Percentiles rank a stretch among this genome's conserved stretches.
Evolutionary conservation across 2,888 invertebrate species (phyloP).

Genomic region (Leptothorax acervorum): DNA sequence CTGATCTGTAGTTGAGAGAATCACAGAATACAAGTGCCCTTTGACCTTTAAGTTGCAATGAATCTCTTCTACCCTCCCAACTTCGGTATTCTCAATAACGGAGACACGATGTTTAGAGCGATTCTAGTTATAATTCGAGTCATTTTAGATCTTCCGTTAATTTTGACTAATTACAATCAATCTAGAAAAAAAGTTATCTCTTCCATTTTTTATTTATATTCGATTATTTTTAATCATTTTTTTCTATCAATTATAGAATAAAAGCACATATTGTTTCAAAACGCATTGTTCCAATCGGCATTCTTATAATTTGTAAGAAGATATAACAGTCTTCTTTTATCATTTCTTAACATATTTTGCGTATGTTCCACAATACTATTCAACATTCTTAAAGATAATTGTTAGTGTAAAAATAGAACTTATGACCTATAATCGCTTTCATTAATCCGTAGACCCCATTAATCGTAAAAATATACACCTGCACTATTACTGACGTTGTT

Average conservation of each 20-base stretch:
- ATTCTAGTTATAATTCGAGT: neutral
- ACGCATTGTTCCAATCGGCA: neutral
- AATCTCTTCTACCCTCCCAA: neutral
- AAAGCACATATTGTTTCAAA: neutral
- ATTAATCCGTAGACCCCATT: neutral
- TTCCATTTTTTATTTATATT: neutral
- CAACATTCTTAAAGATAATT: constrained; percentile 19
- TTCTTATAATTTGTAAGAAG: constrained; percentile 6
- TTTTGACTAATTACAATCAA: neutral
- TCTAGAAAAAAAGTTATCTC: neutral
- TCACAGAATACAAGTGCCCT: neutral
- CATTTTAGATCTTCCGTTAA: neutral
- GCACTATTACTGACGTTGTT: neutral
- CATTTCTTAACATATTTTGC: neutral
- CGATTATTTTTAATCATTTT: neutral
- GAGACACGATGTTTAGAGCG: neutral
- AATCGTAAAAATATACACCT: neutral
- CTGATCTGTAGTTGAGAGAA: neutral
- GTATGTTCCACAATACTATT: neutral
- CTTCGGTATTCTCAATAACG: neutral
- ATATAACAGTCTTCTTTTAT: neutral
- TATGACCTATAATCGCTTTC: constrained; percentile 9
- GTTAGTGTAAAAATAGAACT: constrained; percentile 24
- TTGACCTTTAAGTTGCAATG: constrained; percentile 4
- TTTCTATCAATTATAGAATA: neutral